Percentiles rank a stretch among this genome's conserved stretches.
Conservation (phyloP, 2,797 vertebrate species). For the Triplophysa bombifrons region DNA sequence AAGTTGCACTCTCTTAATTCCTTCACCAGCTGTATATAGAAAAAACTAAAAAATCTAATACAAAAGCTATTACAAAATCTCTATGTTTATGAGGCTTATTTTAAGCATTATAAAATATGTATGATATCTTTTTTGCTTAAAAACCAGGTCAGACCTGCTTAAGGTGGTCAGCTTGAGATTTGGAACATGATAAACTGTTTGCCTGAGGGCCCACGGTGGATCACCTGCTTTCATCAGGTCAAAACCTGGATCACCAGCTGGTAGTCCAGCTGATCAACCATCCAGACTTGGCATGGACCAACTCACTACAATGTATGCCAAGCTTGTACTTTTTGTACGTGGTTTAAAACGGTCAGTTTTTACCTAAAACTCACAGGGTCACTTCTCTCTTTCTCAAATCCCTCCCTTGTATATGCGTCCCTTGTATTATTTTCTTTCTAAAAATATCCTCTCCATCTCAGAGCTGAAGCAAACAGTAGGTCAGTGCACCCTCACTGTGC, state of each 20-base stretch:
- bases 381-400: conserved; percentile 13
- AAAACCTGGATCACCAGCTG: not conserved
- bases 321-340: not conserved
- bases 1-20: too few relatives aligned
- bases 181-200: not conserved
- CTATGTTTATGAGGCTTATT: too few relatives aligned
- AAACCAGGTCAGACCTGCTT: not conserved
- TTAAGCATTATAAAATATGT: too few relatives aligned
- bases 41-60: too few relatives aligned
- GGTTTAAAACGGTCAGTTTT: not conserved
- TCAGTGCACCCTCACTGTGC: conserved; percentile 50
- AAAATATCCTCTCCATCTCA: conserved; percentile 19
- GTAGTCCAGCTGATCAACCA: not conserved
- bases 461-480: conserved; percentile 47
- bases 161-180: not conserved
- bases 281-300: not conserved
- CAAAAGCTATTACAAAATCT: too few relatives aligned
- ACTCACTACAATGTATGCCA: not conserved
- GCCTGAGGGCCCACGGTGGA: not conserved
- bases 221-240: not conserved
- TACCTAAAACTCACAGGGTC: not conserved
- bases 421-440: conserved; percentile 5
- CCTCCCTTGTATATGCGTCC: not conserved
- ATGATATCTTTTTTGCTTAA: not conserved
- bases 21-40: too few relatives aligned